Conservation (phyloP, 2,797 vertebrate genomes). For the Mormyrus hasselquistii region DNA sequence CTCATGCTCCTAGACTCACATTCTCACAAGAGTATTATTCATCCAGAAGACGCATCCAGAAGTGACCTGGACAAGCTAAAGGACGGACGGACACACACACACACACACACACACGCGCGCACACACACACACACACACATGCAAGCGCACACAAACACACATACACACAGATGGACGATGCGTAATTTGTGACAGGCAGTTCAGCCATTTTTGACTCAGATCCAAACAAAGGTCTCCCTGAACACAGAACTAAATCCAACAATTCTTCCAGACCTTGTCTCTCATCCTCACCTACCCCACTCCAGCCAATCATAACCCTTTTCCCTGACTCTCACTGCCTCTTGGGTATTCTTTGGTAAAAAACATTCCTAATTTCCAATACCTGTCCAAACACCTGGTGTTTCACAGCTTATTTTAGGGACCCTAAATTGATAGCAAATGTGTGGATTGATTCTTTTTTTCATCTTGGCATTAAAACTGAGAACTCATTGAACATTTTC, state of each 20-base stretch:
- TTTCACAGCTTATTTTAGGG: constrained; percentile 30
- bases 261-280: not conserved
- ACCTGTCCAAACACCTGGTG: constrained; percentile 38
- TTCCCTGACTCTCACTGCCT: constrained; percentile 16
- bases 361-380: constrained; percentile 25
- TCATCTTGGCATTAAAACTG: constrained; percentile 42
- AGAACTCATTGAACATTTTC: constrained; percentile 45
- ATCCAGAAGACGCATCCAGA: not conserved
- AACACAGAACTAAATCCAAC: not conserved
- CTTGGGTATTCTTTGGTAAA: constrained; percentile 17
- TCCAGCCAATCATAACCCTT: not conserved
- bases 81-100: not conserved
- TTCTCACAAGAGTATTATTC: not conserved
- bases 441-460: constrained; percentile 45
- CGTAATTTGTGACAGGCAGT: not conserved
- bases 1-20: not conserved
- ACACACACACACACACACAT: not conserved
- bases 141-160: not conserved
- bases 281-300: constrained; percentile 22
- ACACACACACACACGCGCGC: too few species aligned
- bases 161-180: not conserved
- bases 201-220: not conserved
- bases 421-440: constrained; percentile 42
- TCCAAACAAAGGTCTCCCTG: not conserved
- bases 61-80: not conserved